phyloP scores from a whole-genome alignment of 92 coral and sea anemone genomes.

The Umimayanthus chanpuru region DNA sequence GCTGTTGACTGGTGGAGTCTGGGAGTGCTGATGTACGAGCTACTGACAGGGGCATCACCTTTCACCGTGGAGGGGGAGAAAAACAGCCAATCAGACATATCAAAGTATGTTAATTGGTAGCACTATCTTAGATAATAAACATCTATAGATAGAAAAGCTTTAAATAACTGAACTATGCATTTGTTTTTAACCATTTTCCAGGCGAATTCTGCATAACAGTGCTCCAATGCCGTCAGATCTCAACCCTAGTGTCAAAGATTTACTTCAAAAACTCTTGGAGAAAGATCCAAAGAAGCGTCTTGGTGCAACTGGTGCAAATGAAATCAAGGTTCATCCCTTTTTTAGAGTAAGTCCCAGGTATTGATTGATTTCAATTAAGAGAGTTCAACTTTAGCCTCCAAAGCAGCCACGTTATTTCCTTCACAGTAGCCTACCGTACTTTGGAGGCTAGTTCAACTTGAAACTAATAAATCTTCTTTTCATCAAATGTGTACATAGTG shows the following conservation, averaged over 20 bases:
- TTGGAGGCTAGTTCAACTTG: background rate
- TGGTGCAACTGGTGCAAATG: conserved; percentile 91
- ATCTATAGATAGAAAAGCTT: background rate
- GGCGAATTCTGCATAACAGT: conserved; percentile 84
- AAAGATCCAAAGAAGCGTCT: conserved; percentile 87
- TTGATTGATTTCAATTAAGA: background rate
- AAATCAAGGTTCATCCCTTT: conserved; percentile 84
- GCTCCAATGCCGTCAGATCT: conserved; percentile 94
- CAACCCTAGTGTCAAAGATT: conserved; percentile 73
- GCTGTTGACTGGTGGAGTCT: conserved; percentile 99
- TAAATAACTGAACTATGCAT: background rate
- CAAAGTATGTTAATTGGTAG: conserved; percentile 66
- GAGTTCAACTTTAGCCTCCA: background rate
- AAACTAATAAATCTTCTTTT: too few species aligned
- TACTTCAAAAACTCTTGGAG: conserved; percentile 76
- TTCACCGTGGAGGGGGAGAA: conserved; percentile 99
- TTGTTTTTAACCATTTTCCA: conserved; percentile 10
- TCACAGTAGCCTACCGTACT: too few species aligned
- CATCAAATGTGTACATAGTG: conserved; percentile 45
- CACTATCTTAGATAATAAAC: too few species aligned
- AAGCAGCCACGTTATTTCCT: too few species aligned
- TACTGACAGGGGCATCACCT: conserved; percentile 97
- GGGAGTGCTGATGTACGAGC: conserved; percentile 95
- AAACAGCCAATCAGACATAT: conserved; percentile 95
- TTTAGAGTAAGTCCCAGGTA: conserved; percentile 69